Percentiles rank a stretch among this genome's conserved stretches.
Conservation (phyloP, 2,888 invertebrate species). For the Neocrepidodera transversa region DNA sequence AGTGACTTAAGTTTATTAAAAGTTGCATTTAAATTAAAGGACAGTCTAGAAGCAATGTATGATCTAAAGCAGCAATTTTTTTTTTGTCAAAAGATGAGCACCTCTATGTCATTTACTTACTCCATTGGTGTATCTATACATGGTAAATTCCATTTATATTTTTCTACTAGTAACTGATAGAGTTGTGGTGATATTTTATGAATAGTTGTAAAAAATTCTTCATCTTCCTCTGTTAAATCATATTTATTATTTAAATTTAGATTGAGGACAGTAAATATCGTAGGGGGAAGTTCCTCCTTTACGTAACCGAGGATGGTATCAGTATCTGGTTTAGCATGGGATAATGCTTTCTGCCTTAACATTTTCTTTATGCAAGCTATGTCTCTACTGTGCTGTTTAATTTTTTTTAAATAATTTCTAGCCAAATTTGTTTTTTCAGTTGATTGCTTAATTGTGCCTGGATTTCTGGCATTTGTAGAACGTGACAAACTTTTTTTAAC, state of each 20-base stretch:
- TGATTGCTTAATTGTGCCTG: conserved; percentile 3
- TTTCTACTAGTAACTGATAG: conserved; percentile 52
- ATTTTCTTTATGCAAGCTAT: conserved; percentile 53
- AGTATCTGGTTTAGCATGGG: conserved; percentile 41
- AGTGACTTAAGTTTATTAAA: too few relatives aligned
- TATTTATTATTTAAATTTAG: conserved; percentile 50
- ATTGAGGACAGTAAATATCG: conserved; percentile 51
- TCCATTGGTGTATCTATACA: conserved; percentile 37
- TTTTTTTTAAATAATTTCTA: conserved; percentile 50
- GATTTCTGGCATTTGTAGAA: conserved; percentile 17
- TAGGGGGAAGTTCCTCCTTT: conserved; percentile 50
- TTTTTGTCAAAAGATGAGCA: background rate
- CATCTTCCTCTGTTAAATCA: conserved; percentile 51
- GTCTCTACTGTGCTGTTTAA: conserved; percentile 54
- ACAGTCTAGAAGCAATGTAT: too few relatives aligned
- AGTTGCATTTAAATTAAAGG: too few relatives aligned
- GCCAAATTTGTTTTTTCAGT: conserved; percentile 32
- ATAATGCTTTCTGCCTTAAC: conserved; percentile 43
- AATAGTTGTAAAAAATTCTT: conserved; percentile 52
- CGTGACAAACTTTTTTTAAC: conserved; percentile 2
- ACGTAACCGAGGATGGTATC: conserved; percentile 46
- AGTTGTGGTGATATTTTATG: conserved; percentile 53
- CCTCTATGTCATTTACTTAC: background rate
- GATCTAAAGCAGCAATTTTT: too few relatives aligned
- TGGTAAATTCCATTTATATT: conserved; percentile 56